Conservation (phyloP, 1,140 invertebrate genomes). For the Solenopsis fugax region DNA sequence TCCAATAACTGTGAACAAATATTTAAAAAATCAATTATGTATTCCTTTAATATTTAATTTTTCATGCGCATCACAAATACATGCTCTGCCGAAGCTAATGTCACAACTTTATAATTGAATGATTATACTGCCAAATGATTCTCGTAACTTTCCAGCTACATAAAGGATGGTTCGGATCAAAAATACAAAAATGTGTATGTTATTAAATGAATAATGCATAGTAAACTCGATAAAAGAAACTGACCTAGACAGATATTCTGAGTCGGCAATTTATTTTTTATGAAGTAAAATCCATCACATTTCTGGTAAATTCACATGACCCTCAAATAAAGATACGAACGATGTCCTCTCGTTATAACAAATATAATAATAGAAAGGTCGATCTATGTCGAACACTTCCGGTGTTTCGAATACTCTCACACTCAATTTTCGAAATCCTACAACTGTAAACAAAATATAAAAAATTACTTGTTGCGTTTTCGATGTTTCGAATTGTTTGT, state of each 20-base stretch:
- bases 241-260: neutral
- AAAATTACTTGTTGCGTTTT: too few relatives aligned
- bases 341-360: neutral
- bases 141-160: neutral
- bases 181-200: neutral
- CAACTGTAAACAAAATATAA: too few relatives aligned
- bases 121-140: neutral
- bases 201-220: neutral
- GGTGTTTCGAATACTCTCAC: too few relatives aligned
- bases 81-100: neutral
- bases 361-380: constrained; percentile 30
- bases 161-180: neutral
- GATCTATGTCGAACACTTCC: too few relatives aligned
- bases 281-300: neutral
- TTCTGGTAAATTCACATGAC: neutral
- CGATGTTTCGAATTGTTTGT: too few relatives aligned
- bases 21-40: too few relatives aligned
- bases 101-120: neutral
- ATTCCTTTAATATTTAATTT: too few relatives aligned
- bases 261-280: neutral
- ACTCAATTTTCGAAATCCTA: too few relatives aligned
- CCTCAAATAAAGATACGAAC: constrained; percentile 1
- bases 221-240: neutral
- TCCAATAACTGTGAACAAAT: too few relatives aligned
- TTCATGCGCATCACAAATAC: too few relatives aligned